A percentile compares a stretch with the other conserved stretches of the same genome.
Conservation (phyloP, 2,113 vertebrate species). For the Strigops habroptila region DNA sequence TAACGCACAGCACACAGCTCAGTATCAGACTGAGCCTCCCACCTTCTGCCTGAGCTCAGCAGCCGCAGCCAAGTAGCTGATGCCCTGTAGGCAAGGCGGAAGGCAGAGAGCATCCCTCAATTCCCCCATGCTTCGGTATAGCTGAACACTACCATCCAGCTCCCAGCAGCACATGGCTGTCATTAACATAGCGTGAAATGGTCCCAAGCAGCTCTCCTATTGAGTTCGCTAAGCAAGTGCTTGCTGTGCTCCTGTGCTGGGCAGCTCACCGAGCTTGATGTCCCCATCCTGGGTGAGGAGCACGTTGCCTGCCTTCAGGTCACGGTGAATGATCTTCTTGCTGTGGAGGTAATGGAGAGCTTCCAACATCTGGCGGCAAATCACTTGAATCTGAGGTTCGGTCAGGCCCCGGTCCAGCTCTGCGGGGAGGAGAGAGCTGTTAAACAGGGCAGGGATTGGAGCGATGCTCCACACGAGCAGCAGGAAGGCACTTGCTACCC, state of each 20-base stretch:
- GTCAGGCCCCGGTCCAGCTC: constrained; percentile 91
- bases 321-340: constrained; percentile 96
- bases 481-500: not conserved
- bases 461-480: not conserved
- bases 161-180: not conserved
- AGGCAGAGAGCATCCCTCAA: not conserved
- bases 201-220: not conserved
- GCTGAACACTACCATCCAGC: rapidly evolving
- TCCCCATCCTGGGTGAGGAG: constrained; percentile 92
- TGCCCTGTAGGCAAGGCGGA: not conserved
- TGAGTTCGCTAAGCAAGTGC: rapidly evolving
- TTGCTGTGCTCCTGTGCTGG: rapidly evolving
- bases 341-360: constrained; percentile 89
- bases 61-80: not conserved
- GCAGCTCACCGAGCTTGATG: constrained; percentile 88
- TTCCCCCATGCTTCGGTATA: rapidly evolving
- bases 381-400: constrained; percentile 91
- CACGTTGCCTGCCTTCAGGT: constrained; percentile 95
- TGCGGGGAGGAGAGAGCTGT: constrained; percentile 36
- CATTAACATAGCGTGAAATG: not conserved
- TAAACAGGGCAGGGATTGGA: not conserved
- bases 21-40: not conserved
- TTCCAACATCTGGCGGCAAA: constrained; percentile 94
- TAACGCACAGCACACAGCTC: not conserved
- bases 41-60: not conserved